Conservation (phyloP, 2,113 vertebrate species). For the Anser brachyrhynchus region DNA sequence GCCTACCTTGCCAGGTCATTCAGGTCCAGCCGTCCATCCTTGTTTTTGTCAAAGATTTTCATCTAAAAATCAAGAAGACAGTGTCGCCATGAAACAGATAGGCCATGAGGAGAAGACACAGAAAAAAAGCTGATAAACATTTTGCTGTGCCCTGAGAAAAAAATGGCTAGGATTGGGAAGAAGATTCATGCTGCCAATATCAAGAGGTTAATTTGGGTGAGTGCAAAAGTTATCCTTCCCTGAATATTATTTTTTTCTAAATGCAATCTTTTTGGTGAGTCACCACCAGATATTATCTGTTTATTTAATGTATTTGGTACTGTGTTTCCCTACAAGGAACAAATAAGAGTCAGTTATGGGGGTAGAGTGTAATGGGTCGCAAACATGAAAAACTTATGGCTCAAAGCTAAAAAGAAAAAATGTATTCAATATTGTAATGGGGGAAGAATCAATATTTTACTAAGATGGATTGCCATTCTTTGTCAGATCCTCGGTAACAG, state of each 20-base stretch:
- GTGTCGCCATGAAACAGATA: neutral
- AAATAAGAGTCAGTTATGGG: neutral
- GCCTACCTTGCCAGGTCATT: constrained; percentile 94
- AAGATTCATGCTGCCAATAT: neutral
- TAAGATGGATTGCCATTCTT: neutral
- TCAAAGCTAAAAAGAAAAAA: neutral
- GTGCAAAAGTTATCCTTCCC: neutral
- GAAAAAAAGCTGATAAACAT: neutral
- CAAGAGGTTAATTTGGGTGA: neutral
- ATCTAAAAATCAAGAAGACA: constrained; percentile 82
- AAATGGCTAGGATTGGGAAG: neutral
- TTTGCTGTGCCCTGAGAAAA: neutral
- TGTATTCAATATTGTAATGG: neutral
- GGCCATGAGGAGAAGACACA: neutral
- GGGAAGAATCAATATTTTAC: neutral
- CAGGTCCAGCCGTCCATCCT: constrained; percentile 92
- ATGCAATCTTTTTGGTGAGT: neutral
- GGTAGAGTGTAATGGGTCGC: neutral
- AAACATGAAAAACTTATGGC: neutral
- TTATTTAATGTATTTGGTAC: neutral
- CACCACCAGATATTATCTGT: neutral
- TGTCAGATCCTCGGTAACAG: neutral
- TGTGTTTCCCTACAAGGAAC: neutral
- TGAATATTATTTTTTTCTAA: neutral
- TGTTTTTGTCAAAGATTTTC: constrained; percentile 97